These are phyloP conservation scores for Adelognathus sp. DNA, from an alignment of 2,888 invertebrate genomes.

Conservation along the genomic window DNA sequence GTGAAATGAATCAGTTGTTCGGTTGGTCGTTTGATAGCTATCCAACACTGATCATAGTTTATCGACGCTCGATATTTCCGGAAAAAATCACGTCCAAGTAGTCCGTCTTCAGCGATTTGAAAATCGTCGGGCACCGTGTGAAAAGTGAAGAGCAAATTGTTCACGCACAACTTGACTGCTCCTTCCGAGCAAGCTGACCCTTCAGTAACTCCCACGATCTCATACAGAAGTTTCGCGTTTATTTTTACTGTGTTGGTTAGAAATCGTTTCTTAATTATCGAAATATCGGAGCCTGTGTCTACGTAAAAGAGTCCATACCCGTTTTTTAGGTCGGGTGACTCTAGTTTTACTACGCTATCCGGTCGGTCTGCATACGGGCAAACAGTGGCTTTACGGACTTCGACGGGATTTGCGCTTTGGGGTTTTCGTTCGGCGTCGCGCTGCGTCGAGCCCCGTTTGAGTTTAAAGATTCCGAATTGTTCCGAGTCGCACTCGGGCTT, in stretches of 20 bases:
- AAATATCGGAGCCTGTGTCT: constrained; percentile 10
- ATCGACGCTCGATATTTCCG: neutral
- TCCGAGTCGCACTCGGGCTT: neutral
- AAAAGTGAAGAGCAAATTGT: neutral
- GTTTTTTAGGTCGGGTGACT: neutral
- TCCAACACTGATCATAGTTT: neutral
- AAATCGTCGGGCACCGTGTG: neutral
- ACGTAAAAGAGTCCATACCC: constrained; percentile 1
- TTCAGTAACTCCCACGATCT: constrained; percentile 1
- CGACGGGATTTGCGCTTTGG: neutral
- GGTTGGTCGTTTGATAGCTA: neutral
- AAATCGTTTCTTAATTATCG: constrained; percentile 6
- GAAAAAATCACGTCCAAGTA: constrained; percentile 8
- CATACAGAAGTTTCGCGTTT: neutral
- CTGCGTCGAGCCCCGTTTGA: neutral
- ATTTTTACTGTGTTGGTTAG: no score
- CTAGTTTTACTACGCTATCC: neutral
- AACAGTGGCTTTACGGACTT: constrained; percentile 9
- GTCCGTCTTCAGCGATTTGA: neutral
- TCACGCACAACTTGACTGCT: neutral
- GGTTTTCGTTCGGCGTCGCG: neutral
- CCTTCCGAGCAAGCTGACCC: neutral
- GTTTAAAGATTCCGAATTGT: neutral
- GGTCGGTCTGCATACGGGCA: neutral
- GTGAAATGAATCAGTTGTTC: neutral